These are phyloP conservation scores for Colletes gigas DNA, from an alignment of 1,140 invertebrate species.

Conservation along the genomic window DNA sequence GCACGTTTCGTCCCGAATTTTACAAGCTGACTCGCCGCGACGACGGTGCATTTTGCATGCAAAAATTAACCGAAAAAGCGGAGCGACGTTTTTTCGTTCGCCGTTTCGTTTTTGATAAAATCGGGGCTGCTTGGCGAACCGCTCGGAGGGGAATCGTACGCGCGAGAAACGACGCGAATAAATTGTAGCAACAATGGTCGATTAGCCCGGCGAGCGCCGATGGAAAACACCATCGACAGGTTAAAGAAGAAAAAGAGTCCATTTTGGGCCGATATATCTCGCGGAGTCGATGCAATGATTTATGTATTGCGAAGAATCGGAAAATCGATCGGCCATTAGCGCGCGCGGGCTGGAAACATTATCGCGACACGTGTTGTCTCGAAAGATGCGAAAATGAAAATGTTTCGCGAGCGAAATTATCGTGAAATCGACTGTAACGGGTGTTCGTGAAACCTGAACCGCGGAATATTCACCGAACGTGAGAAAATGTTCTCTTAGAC, in stretches of 20 bases:
- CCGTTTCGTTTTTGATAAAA: not conserved
- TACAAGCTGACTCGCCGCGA: too few species aligned
- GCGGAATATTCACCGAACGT: too few species aligned
- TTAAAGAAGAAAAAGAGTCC: slow-evolving; percentile 22
- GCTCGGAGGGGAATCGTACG: too few species aligned
- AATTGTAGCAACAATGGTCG: not conserved
- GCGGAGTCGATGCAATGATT: slow-evolving; percentile 16
- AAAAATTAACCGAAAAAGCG: too few species aligned
- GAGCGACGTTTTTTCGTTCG: too few species aligned
- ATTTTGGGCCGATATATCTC: slow-evolving; percentile 35
- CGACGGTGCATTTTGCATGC: too few species aligned
- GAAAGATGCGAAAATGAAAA: slow-evolving; percentile 46
- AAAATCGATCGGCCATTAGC: slow-evolving; percentile 47
- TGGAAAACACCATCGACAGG: slow-evolving; percentile 25
- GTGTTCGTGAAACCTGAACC: too few species aligned
- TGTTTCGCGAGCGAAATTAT: slow-evolving; percentile 16
- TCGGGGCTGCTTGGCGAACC: not conserved
- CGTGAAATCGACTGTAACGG: not conserved
- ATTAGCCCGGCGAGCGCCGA: not conserved
- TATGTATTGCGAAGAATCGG: slow-evolving; percentile 39
- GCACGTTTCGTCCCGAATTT: not conserved
- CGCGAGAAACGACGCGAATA: not conserved
- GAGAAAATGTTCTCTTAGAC: too few species aligned
- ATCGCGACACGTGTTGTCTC: slow-evolving; percentile 42
- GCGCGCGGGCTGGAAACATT: slow-evolving; percentile 32